These are phyloP conservation scores for Zaprionus gabonicus DNA, from an alignment of 1,140 invertebrate genomes.

Conservation along the genomic window DNA sequence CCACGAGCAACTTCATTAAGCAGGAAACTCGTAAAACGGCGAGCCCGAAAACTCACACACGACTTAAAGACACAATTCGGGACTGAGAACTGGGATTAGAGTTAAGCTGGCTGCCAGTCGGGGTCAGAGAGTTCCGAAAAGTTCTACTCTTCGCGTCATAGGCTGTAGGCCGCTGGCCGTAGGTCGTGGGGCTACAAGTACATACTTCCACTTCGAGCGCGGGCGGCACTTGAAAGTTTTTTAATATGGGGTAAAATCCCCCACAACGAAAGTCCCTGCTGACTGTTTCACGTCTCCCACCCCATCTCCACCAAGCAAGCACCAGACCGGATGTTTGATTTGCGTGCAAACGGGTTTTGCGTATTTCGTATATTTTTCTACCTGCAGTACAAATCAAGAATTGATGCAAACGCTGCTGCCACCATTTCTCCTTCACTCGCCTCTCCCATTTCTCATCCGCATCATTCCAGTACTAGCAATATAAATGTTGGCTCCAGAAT, in stretches of 20 bases:
- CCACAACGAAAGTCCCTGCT: not conserved
- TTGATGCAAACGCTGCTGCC: not conserved
- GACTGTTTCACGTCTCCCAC: not conserved
- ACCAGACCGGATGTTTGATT: conserved; percentile 31
- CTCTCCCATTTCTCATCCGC: not conserved
- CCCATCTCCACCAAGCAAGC: not conserved
- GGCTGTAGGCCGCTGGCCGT: not conserved
- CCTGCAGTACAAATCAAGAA: conserved; percentile 7
- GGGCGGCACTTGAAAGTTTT: conserved; percentile 47
- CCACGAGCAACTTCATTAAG: conserved; percentile 69
- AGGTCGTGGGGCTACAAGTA: not conserved
- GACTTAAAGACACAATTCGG: not conserved
- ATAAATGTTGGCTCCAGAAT: conserved; percentile 37
- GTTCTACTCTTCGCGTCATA: conserved; percentile 4
- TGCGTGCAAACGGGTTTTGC: conserved; percentile 48
- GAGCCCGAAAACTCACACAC: conserved; percentile 9
- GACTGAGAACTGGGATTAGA: conserved; percentile 39
- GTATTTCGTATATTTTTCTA: conserved; percentile 50
- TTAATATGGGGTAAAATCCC: conserved; percentile 28
- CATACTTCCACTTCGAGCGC: not conserved
- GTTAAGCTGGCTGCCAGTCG: conserved; percentile 40
- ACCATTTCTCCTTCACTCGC: not conserved
- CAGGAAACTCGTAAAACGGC: conserved; percentile 71
- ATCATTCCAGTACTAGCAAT: not conserved
- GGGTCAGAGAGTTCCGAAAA: conserved; percentile 1